Percentiles rank a stretch among this genome's conserved stretches.
Evolutionary conservation across 2,113 vertebrate genomes (phyloP).

Genomic region (Tursiops truncatus): DNA sequence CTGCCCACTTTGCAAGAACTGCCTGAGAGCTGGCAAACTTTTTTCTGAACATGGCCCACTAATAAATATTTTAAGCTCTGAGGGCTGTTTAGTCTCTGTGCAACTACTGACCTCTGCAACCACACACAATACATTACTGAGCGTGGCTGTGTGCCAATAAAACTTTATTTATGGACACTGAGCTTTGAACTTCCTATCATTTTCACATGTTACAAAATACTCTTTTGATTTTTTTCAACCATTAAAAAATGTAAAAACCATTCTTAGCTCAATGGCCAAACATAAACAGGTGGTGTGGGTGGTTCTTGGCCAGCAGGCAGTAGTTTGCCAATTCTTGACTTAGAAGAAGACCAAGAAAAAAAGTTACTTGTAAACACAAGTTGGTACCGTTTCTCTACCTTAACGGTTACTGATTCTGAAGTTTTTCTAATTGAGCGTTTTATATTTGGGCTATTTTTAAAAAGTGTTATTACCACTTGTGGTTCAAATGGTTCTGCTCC

Average conservation of each 20-base stretch:
- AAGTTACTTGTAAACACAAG: background rate
- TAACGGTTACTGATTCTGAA: background rate
- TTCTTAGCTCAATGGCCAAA: conserved; percentile 30
- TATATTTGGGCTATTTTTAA: background rate
- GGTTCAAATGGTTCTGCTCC: background rate
- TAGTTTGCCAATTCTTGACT: background rate
- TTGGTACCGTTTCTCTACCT: background rate
- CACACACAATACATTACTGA: background rate
- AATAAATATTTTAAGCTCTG: conserved; percentile 18
- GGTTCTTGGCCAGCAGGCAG: background rate
- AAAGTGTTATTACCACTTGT: background rate
- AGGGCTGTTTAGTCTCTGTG: background rate
- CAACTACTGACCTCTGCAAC: background rate
- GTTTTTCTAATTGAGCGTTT: background rate
- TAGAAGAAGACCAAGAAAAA: background rate
- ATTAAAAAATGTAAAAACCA: conserved; percentile 32
- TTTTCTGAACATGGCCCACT: background rate
- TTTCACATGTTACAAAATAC: background rate
- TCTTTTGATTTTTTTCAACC: background rate
- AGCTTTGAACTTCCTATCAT: background rate
- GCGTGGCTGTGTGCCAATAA: background rate
- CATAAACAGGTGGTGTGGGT: background rate
- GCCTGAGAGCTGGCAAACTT: background rate
- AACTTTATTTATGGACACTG: background rate
- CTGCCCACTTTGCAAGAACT: background rate